phyloP scores from a whole-genome alignment of 2,797 vertebrate genomes.

The Lithobates sylvaticus region DNA sequence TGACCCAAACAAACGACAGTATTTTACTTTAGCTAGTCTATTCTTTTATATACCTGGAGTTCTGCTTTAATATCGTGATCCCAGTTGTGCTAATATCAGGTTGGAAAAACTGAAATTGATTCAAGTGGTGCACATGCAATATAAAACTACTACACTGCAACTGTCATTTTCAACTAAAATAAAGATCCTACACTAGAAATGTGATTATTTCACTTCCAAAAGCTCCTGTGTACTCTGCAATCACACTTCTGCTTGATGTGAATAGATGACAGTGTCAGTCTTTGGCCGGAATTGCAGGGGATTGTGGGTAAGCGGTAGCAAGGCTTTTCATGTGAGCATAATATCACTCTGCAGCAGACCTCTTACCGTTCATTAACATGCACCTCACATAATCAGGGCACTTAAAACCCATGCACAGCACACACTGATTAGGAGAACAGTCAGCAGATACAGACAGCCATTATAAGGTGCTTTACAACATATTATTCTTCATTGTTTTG shows the following conservation, averaged over 20 bases:
- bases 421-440: conserved; percentile 26
- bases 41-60: too few relatives aligned
- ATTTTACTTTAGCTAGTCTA: too few relatives aligned
- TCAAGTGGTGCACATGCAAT: too few relatives aligned
- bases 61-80: too few relatives aligned
- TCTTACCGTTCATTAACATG: conserved; percentile 23
- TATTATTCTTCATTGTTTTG: conserved; percentile 38
- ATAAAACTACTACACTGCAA: background rate
- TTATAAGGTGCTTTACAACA: conserved; percentile 23
- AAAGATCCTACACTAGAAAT: background rate
- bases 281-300: background rate
- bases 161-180: background rate
- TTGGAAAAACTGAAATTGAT: too few relatives aligned
- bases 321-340: background rate
- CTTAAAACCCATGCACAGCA: conserved; percentile 35
- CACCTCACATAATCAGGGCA: conserved; percentile 25
- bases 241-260: conserved; percentile 1
- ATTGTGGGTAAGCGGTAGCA: background rate
- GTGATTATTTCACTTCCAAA: background rate
- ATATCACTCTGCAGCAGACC: conserved; percentile 6
- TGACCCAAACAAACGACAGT: too few relatives aligned
- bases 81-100: too few relatives aligned
- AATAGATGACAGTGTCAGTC: conserved; percentile 22
- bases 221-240: background rate
- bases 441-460: conserved; percentile 37